Evolutionary conservation across 2,113 vertebrate genomes (phyloP).

Genomic region (Onychostruthus taczanowskii): DNA sequence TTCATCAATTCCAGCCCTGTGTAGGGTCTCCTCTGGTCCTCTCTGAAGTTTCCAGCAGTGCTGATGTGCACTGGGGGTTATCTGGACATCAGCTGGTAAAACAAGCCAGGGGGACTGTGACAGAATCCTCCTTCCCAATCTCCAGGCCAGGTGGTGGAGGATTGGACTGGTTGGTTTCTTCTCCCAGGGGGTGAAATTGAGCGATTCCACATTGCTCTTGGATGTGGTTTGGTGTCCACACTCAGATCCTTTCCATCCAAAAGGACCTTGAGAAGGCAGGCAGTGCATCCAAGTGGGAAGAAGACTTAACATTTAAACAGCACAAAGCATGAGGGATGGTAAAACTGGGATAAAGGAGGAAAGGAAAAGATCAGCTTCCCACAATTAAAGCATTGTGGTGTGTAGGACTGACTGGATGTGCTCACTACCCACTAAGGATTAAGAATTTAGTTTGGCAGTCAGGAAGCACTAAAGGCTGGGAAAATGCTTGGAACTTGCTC

Average conservation of each 20-base stretch:
- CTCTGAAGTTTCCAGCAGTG: neutral
- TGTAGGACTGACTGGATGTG: neutral
- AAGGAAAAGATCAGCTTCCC: neutral
- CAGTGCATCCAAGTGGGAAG: neutral
- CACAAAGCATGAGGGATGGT: neutral
- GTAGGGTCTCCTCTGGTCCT: neutral
- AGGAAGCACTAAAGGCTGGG: neutral
- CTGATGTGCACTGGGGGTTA: neutral
- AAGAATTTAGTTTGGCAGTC: neutral
- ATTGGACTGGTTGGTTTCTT: neutral
- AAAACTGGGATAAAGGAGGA: neutral
- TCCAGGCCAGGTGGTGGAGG: neutral
- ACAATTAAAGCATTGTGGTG: accelerated
- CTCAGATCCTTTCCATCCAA: neutral
- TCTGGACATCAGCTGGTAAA: neutral
- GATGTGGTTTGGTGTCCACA: neutral
- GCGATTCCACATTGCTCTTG: neutral
- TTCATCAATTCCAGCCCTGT: neutral
- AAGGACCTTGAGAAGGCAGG: neutral
- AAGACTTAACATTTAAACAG: neutral
- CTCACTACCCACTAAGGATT: neutral
- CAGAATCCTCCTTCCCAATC: neutral
- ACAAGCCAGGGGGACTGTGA: neutral
- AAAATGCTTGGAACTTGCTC: neutral
- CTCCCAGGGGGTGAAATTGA: neutral